phyloP scores from a whole-genome alignment of 1,140 invertebrate genomes.

The Pogonognathellus flavescens region DNA sequence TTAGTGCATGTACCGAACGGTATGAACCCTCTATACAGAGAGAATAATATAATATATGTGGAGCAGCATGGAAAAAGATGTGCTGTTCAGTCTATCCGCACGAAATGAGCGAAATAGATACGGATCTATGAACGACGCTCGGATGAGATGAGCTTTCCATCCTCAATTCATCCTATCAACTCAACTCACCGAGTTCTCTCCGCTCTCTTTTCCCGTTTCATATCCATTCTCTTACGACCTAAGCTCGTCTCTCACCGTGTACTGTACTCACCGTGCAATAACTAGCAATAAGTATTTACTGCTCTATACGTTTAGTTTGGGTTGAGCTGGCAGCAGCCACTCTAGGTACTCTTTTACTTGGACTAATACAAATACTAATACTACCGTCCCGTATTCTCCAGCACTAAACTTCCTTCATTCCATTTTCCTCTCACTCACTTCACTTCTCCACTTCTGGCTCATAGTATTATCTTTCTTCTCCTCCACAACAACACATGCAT shows the following conservation, averaged over 20 bases:
- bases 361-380: too few relatives aligned
- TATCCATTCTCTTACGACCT: neutral
- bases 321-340: too few relatives aligned
- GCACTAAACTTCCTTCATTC: neutral
- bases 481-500: too few relatives aligned
- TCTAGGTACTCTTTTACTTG: too few relatives aligned
- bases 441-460: too few relatives aligned
- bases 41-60: slow-evolving; percentile 50
- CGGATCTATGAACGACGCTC: slow-evolving; percentile 60
- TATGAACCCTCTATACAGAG: slow-evolving; percentile 49
- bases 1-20: slow-evolving; percentile 66
- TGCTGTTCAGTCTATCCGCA: slow-evolving; percentile 50
- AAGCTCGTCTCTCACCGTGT: slow-evolving; percentile 3
- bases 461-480: too few relatives aligned
- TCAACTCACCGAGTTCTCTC: slow-evolving; percentile 32
- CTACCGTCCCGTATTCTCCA: neutral
- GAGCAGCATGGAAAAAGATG: slow-evolving; percentile 51
- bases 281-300: too few relatives aligned
- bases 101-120: slow-evolving; percentile 64
- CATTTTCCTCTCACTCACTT: too few relatives aligned
- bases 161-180: slow-evolving; percentile 54
- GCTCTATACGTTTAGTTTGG: too few relatives aligned
- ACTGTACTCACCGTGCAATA: neutral
- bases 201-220: neutral
- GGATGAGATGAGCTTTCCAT: slow-evolving; percentile 52